phyloP scores from a whole-genome alignment of 2,797 vertebrate species.

The Lithobates sylvaticus region DNA sequence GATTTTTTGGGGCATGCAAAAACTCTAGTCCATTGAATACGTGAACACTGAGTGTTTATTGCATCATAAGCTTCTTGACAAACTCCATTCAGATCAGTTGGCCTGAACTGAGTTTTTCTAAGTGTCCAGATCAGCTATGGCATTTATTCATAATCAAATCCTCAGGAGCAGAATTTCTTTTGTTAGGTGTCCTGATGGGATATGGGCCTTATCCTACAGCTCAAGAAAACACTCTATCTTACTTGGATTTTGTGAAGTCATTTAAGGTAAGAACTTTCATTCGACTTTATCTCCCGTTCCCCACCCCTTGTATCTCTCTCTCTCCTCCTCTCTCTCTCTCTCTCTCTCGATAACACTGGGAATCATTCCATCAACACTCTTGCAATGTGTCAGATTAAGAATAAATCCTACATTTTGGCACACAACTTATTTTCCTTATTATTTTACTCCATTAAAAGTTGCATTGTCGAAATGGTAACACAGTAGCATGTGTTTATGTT shows the following conservation, averaged over 20 bases:
- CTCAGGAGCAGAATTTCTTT: conserved; percentile 11
- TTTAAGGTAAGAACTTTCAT: conserved; percentile 42
- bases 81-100: conserved; percentile 30
- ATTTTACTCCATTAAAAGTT: background rate
- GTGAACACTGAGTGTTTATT: conserved; percentile 18
- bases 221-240: background rate
- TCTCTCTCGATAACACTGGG: conserved; percentile 9
- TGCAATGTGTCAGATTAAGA: conserved; percentile 30
- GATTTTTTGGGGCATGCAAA: background rate
- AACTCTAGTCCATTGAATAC: background rate
- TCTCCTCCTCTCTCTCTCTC: no score
- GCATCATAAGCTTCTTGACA: conserved; percentile 32
- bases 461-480: background rate
- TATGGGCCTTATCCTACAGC: conserved; percentile 26
- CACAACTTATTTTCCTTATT: conserved; percentile 1
- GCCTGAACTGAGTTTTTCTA: conserved; percentile 21
- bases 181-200: conserved; percentile 40
- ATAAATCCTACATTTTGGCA: conserved; percentile 28
- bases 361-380: conserved; percentile 37
- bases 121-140: conserved; percentile 37
- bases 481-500: background rate
- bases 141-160: conserved; percentile 42
- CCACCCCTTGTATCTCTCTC: conserved; percentile 12
- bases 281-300: conserved; percentile 17
- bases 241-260: conserved; percentile 42